Base-by-base conservation (phyloP, 2,797 vertebrate genomes). In the Platalea minor region DNA sequence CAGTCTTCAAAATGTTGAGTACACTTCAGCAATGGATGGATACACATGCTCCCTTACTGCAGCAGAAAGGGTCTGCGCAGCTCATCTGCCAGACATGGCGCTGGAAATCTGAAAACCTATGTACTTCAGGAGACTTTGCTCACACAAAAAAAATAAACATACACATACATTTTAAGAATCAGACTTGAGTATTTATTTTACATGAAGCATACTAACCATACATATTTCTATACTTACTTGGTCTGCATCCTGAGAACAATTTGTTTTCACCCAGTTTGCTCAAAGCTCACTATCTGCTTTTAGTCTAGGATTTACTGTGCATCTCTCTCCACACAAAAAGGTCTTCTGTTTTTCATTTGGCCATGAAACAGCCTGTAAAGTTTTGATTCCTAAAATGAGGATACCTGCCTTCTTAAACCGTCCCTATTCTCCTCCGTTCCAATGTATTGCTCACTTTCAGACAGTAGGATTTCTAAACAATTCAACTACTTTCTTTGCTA, bases 201-300 rank as follows among this genome's bases (percentile, higher is more conserved):
- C 4, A 7, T 1, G 28, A 73, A 57, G 17, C 12, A 61, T 6
- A 54, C 8, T 54, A 67, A n/a, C 5, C 17, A 35, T 1, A 54
- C 0, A 0, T 11, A 57, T 21, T 75, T 69, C 43, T 64, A 8
- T 8, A 28, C 17, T 65, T 57, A 14, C 1, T 35, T 21, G 5
- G 6, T 51, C 29, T 83, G 65, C 17, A 29, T 13, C 23, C 29
- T 33, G 2, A 64, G 11, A 68, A 48, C 25, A n/a, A 29, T 21
- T 68, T 59, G 9, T n/a, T 65, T 54, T 28, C 48, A 68, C 12
- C 2, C 43, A 21, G 13, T 24, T 59, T 88, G 33, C 48, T 41
- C 74, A 70, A 31, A 86, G 60, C 23, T 85, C 25, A 11, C 31
- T 26, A 12, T 11, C 46, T 72, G 33, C 37, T 67, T 64, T 54